Base-by-base conservation (phyloP, 1,140 invertebrate species). In the Littorina saxatilis region DNA sequence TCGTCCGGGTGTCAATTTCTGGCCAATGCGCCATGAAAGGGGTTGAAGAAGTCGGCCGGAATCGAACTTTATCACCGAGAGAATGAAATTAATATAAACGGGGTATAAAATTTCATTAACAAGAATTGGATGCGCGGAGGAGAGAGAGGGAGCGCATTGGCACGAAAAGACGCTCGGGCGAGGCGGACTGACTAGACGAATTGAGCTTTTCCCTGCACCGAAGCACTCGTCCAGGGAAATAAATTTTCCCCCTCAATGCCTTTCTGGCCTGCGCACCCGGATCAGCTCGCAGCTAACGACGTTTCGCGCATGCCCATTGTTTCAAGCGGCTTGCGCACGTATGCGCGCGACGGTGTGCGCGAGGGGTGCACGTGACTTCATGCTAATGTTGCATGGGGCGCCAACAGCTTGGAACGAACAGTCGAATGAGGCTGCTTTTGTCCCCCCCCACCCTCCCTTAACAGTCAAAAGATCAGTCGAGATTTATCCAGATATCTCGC, bases 11-110 rank as follows among this genome's bases (percentile, higher is more conserved):
- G 77, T 75, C 80, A 81, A 73, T 81, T 76, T 63, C 63, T 52
- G 66, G 35, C 47, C 75, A 84, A 81, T 79, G 75, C 39, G 76
- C 74, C 83, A 75, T 84, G 75, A 55, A 70, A 11, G 35, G 29
- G 66, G 58, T 77, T 47, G 66, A 79, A 81, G 77, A 81, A 80
- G 47, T 80, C 29, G 74, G 47, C n/a, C 76, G 78, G 72, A 84
- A 84, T 84, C 80, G 81, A 81, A 81, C 79, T 84, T 81, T 84
- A 78, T 79, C 74, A 74, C 79, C 66, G 50, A 81, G 81, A 85
- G 83, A 83, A 83, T 81, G 82, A 85, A 84, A 85, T 85, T 85
- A 85, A 83, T 85, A 83, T 83, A 82, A 83, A 83, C 80, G 80
- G 73, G 70, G 70, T 79, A 83, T 85, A 75, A 82, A 83, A 85